A percentile compares a stretch with the other conserved stretches of the same genome.
phyloP scores from a whole-genome alignment of 2,888 invertebrate genomes.

The Parnassius glacialis region DNA sequence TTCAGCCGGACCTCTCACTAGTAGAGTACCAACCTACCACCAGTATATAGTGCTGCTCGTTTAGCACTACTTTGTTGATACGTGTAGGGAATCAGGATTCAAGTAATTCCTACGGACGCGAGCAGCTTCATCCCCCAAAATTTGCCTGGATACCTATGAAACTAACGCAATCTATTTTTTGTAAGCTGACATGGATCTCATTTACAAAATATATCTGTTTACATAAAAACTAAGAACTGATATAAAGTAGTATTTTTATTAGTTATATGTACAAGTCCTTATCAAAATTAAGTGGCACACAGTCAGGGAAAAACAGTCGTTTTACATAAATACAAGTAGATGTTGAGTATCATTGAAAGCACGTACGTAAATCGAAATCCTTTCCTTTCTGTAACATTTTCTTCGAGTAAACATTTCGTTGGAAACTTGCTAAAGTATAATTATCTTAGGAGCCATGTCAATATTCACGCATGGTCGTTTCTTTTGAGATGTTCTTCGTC shows the following conservation, averaged over 20 bases:
- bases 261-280: too few relatives aligned
- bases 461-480: slow-evolving; percentile 44
- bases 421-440: slow-evolving; percentile 26
- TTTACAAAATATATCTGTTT: not conserved
- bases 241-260: not conserved
- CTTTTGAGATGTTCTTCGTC: slow-evolving; percentile 40
- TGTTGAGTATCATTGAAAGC: slow-evolving; percentile 11
- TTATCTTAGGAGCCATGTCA: slow-evolving; percentile 37
- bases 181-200: too few relatives aligned
- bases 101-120: too few relatives aligned
- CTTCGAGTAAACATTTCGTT: slow-evolving; percentile 24
- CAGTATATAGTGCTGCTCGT: too few relatives aligned
- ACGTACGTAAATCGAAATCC: slow-evolving; percentile 24
- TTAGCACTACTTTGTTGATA: too few relatives aligned
- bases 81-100: too few relatives aligned
- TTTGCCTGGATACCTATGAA: too few relatives aligned
- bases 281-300: too few relatives aligned
- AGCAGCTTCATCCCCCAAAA: too few relatives aligned
- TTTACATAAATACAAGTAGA: slow-evolving; percentile 15
- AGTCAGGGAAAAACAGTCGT: slow-evolving; percentile 4
- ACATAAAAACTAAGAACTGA: not conserved
- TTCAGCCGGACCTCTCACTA: too few relatives aligned
- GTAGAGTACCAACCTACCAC: too few relatives aligned
- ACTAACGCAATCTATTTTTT: too few relatives aligned
- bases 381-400: slow-evolving; percentile 23